phyloP scores from a whole-genome alignment of 1,140 invertebrate genomes.

The Heliconius hermathena region DNA sequence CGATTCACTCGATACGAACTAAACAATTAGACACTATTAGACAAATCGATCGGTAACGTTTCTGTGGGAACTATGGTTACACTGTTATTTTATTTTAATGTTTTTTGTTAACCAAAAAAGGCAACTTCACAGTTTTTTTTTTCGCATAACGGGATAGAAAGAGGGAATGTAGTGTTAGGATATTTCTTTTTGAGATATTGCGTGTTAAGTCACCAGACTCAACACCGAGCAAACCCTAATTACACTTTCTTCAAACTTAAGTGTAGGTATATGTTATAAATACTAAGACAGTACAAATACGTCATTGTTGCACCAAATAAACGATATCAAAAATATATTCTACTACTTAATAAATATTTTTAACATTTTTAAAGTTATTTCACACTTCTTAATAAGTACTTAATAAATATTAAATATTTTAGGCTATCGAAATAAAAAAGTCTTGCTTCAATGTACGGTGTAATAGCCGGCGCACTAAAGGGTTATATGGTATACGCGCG shows the following conservation, averaged over 20 bases:
- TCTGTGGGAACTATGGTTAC: neutral
- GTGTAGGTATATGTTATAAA: neutral
- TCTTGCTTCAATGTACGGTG: neutral
- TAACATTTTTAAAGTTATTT: too few species aligned
- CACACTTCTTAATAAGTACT: too few species aligned
- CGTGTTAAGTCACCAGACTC: too few species aligned
- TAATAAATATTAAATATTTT: too few species aligned
- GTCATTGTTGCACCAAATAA: too few species aligned
- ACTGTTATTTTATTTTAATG: neutral
- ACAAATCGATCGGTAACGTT: conserved; percentile 2
- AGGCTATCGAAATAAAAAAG: too few species aligned
- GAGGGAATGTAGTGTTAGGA: too few species aligned
- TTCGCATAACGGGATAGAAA: too few species aligned
- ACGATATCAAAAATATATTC: neutral
- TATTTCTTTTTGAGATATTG: too few species aligned
- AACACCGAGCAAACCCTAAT: too few species aligned
- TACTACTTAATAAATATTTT: too few species aligned
- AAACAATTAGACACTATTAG: conserved; percentile 14
- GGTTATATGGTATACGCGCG: neutral
- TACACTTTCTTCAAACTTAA: neutral
- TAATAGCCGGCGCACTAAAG: neutral
- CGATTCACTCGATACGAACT: conserved; percentile 14
- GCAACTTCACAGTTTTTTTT: neutral
- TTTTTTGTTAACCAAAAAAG: neutral
- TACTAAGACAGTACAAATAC: neutral